These are phyloP conservation scores for Hoplodrina blanda DNA, from an alignment of 2,888 invertebrate genomes.

Conservation along the genomic window DNA sequence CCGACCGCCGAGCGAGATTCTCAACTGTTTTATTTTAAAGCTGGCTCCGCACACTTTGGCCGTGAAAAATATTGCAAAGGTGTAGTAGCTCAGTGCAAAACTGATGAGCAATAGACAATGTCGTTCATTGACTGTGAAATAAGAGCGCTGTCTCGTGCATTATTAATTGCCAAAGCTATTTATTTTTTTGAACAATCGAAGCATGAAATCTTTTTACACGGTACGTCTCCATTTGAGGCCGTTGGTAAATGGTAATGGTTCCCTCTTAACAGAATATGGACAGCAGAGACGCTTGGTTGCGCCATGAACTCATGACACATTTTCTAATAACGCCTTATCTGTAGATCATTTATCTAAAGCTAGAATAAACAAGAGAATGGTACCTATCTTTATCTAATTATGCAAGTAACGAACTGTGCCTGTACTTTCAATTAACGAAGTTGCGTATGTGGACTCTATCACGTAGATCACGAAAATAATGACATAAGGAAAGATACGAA, in stretches of 20 bases:
- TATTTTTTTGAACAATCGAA: conserved; percentile 63
- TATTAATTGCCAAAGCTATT: conserved; percentile 64
- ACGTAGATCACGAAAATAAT: conserved; percentile 75
- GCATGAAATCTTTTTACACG: conserved; percentile 63
- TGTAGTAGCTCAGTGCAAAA: conserved; percentile 75
- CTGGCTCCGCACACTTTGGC: conserved; percentile 81
- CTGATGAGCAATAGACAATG: conserved; percentile 79
- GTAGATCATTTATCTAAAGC: conserved; percentile 32
- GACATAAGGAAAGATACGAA: conserved; percentile 69
- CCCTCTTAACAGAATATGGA: neutral
- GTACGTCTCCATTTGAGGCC: conserved; percentile 41
- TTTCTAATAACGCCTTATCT: conserved; percentile 6
- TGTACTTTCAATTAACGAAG: conserved; percentile 42
- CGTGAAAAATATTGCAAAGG: conserved; percentile 86
- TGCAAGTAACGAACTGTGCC: conserved; percentile 19
- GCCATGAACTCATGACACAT: conserved; percentile 23
- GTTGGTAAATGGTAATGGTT: conserved; percentile 24
- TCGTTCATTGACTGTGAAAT: conserved; percentile 81
- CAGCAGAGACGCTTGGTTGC: neutral
- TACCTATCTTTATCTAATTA: conserved; percentile 37
- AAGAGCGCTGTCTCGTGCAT: conserved; percentile 62
- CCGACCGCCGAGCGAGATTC: conserved; percentile 81
- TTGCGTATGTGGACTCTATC: conserved; percentile 79
- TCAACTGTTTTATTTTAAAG: conserved; percentile 89
- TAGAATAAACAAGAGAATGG: conserved; percentile 31